Evolutionary conservation across 2,113 vertebrate species (phyloP).

Genomic region (Chroicocephalus ridibundus): DNA sequence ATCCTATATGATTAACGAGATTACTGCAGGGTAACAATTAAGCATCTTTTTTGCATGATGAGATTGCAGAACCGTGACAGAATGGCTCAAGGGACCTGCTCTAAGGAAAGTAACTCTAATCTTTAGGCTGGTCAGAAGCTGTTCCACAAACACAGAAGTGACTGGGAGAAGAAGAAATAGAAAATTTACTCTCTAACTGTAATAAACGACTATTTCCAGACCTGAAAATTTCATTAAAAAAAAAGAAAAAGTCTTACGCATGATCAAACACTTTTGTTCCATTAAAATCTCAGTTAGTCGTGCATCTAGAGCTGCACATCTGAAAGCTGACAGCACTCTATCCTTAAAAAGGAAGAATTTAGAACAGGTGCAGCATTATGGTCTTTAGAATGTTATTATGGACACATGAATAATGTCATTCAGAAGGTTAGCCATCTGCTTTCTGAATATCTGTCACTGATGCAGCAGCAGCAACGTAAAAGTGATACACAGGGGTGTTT

Average conservation of each 20-base stretch:
- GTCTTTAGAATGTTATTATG: slow-evolving; percentile 45
- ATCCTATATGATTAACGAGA: background rate
- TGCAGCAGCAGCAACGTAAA: background rate
- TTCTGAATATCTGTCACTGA: slow-evolving; percentile 29
- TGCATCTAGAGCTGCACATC: background rate
- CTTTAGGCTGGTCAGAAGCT: background rate
- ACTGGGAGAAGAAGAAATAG: background rate
- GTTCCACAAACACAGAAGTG: background rate
- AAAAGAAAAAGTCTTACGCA: background rate
- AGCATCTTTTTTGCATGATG: background rate
- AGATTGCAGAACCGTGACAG: background rate
- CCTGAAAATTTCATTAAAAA: background rate
- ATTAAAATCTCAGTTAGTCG: background rate
- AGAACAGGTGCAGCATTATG: slow-evolving; percentile 41
- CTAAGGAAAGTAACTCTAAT: background rate
- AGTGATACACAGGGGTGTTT: background rate
- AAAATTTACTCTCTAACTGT: background rate
- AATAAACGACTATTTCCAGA: background rate
- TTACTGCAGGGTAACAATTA: background rate
- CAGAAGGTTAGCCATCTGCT: slow-evolving; percentile 66
- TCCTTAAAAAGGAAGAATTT: background rate
- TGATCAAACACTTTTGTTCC: background rate
- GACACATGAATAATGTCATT: slow-evolving; percentile 65
- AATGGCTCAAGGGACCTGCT: background rate
- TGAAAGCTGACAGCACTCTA: background rate